Conservation (phyloP, 23 tunicate genomes). For the Styela plicata region DNA sequence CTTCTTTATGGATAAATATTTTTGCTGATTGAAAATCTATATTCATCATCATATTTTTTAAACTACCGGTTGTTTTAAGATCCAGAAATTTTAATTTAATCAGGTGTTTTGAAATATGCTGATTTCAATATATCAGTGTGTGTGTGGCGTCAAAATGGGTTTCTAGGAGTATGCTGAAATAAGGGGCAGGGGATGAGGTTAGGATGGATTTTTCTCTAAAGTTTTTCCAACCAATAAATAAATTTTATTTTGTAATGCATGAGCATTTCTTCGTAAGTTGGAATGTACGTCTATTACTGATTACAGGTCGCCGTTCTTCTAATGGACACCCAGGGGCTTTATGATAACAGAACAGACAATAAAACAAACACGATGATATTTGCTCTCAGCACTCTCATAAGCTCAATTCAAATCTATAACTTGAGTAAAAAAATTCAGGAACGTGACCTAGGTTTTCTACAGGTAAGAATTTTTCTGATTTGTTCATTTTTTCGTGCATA, state of each 20-base stretch:
- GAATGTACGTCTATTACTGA: background rate
- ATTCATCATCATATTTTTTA: background rate
- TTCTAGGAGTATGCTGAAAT: no score
- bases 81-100: no score
- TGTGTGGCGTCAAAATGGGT: no score
- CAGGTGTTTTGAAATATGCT: no score
- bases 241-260: background rate
- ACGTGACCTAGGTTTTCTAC: background rate
- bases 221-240: background rate
- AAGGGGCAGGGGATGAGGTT: no score
- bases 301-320: background rate
- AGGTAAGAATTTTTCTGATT: background rate
- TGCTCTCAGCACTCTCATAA: conserved; percentile 1
- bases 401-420: conserved; percentile 2
- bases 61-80: no score
- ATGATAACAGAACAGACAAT: background rate
- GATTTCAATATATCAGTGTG: no score
- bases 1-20: background rate
- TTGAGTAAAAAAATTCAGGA: background rate
- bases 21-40: background rate
- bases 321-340: conserved; percentile 7
- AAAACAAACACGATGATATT: background rate
- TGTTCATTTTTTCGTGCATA: no score
- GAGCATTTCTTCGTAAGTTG: no score
- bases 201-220: background rate